A percentile compares a stretch with the other conserved stretches of the same genome.
Evolutionary conservation across 1,140 invertebrate genomes (phyloP).

Genomic region (Pseudomyrmex flavicornis): DNA sequence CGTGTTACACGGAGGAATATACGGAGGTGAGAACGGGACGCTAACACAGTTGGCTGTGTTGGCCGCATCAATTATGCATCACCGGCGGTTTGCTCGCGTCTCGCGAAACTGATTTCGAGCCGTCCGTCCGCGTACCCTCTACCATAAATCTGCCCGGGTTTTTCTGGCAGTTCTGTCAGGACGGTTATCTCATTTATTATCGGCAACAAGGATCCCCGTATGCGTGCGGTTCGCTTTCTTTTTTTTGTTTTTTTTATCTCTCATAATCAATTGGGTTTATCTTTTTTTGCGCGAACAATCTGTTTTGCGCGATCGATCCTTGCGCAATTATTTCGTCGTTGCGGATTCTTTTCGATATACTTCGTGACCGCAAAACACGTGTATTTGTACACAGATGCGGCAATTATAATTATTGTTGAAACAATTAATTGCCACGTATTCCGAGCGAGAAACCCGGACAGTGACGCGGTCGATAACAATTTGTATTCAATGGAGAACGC

Average conservation of each 20-base stretch:
- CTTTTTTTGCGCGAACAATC: not conserved
- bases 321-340: not conserved
- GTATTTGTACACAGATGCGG: not conserved
- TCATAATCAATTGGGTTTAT: not conserved
- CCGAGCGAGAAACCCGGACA: too few relatives aligned
- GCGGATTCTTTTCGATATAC: too few relatives aligned
- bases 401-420: not conserved
- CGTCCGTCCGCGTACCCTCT: not conserved
- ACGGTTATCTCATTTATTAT: constrained; percentile 11
- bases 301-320: not conserved
- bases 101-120: constrained; percentile 28
- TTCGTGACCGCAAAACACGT: too few relatives aligned
- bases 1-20: not conserved
- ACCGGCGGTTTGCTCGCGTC: not conserved
- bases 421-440: too few relatives aligned
- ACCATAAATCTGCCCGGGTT: constrained; percentile 35
- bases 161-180: not conserved
- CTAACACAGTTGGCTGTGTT: not conserved
- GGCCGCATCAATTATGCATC: constrained; percentile 37
- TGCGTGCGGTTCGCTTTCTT: not conserved
- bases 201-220: not conserved
- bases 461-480: not conserved
- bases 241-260: not conserved
- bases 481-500: not conserved
- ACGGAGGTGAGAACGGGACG: constrained; percentile 6